Evolutionary conservation across 2,113 vertebrate genomes (phyloP).

Genomic region (Chunga burmeisteri): DNA sequence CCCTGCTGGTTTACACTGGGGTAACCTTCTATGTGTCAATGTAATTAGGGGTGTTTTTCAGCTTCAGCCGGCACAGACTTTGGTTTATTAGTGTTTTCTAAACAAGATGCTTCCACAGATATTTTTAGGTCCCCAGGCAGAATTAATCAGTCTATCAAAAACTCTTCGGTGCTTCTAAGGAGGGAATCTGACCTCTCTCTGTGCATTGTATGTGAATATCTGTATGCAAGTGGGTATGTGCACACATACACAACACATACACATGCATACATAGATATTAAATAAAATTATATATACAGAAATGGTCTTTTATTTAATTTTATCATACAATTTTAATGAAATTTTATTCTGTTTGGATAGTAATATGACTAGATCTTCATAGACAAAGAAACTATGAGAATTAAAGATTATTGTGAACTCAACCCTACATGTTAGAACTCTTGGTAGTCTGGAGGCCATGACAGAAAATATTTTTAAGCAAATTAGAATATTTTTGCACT

Average conservation of each 20-base stretch:
- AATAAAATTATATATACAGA: not conserved
- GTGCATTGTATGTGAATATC: not conserved
- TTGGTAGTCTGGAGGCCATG: not conserved
- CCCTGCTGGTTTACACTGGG: not conserved
- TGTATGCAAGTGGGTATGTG: not conserved
- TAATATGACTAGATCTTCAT: not conserved
- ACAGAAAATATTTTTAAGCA: not conserved
- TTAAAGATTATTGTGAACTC: not conserved
- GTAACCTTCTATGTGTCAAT: not conserved
- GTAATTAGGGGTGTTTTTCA: not conserved
- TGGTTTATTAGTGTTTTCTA: not conserved
- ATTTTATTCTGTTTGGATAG: not conserved
- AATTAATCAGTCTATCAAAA: not conserved
- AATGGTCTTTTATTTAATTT: not conserved
- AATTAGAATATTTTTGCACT: not conserved
- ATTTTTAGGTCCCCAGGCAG: not conserved
- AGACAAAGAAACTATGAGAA: not conserved
- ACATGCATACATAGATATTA: not conserved
- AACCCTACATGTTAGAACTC: not conserved
- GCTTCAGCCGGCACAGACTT: not conserved
- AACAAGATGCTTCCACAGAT: not conserved
- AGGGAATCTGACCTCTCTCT: not conserved
- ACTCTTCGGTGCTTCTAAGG: not conserved
- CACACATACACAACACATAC: not conserved
- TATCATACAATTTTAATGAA: not conserved